Evolutionary conservation across 2,888 invertebrate species (phyloP).

Genomic region (Temnothorax rugatulus): DNA sequence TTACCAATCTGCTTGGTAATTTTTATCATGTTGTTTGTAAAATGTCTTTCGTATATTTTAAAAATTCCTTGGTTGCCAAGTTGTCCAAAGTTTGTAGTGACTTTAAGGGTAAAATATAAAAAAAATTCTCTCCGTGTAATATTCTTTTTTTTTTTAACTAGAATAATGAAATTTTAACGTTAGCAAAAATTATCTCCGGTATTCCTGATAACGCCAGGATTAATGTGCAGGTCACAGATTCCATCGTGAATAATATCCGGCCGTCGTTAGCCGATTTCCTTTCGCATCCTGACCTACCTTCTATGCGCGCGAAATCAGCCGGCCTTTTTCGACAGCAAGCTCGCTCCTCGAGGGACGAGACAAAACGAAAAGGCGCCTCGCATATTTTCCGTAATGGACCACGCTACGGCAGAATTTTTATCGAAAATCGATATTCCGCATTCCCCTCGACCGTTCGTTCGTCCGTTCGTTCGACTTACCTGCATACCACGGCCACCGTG

Average conservation of each 20-base stretch:
- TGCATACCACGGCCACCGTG: constrained; percentile 17
- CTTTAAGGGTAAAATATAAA: too few relatives aligned
- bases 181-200: neutral
- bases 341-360: constrained; percentile 34
- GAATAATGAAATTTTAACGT: constrained; percentile 2
- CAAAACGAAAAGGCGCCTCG: constrained; percentile 43
- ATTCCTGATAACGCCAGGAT: constrained; percentile 6
- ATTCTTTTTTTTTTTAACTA: neutral
- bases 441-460: constrained; percentile 39
- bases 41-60: too few relatives aligned
- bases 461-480: constrained; percentile 45
- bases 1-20: too few relatives aligned
- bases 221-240: constrained; percentile 14
- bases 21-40: too few relatives aligned
- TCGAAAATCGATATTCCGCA: constrained; percentile 67
- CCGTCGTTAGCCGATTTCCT: constrained; percentile 47
- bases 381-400: constrained; percentile 52
- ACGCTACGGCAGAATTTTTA: constrained; percentile 56
- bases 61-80: too few relatives aligned
- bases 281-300: constrained; percentile 46
- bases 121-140: too few relatives aligned
- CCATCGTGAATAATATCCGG: constrained; percentile 33
- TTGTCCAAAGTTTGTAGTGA: too few relatives aligned
- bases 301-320: constrained; percentile 34
- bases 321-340: constrained; percentile 32